Evolutionary conservation across 2,797 vertebrate genomes (phyloP), one percentile per base, ranked within the genome.

Genomic region (Acropternis orthonyx): DNA sequence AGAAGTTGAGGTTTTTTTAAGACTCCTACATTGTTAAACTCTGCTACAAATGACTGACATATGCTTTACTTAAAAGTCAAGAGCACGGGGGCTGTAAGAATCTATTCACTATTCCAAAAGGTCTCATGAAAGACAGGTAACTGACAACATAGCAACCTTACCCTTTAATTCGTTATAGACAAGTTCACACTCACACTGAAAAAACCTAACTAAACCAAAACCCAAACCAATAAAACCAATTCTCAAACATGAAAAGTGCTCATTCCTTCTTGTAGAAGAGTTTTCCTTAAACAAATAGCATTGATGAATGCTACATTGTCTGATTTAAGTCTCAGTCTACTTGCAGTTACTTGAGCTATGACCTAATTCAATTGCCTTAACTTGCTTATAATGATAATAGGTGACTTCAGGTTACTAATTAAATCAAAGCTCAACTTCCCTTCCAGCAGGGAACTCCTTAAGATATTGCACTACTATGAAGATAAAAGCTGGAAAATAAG

Each of bases 311-410:
- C 9, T 61, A 17, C 2, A 0, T 26, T 66, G 17, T 59, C n/a
- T 79, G 17, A 56, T 58, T 90, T 65, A 75, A 68, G 28, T 51
- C 46, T 58, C n/a, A 30, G 36, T 32, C 14, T 18, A 68, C 37
- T 65, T 32, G 12, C 43, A 75, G 27, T 48, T 87, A 24, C 58
- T 59, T 72, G 51, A 88, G 37, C 55, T 75, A 37, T 62, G 21
- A 51, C n/a, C 15, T 89, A 81, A 93, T 49, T 36, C 23, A 89
- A 69, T n/a, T 76, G 46, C 61, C 87, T 84, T 86, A 74, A 71
- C 49, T 68, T 44, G 63, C 5, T 14, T 86, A 20, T 59, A 54
- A 76, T 8, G 66, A 69, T 27, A 44, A 32, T 10, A 20, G 6
- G 16, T 83, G 39, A 87, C 52, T 92, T 85, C 39, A 59, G 32